Conservation (phyloP, 2,113 vertebrate genomes). For the Larimichthys crocea region DNA sequence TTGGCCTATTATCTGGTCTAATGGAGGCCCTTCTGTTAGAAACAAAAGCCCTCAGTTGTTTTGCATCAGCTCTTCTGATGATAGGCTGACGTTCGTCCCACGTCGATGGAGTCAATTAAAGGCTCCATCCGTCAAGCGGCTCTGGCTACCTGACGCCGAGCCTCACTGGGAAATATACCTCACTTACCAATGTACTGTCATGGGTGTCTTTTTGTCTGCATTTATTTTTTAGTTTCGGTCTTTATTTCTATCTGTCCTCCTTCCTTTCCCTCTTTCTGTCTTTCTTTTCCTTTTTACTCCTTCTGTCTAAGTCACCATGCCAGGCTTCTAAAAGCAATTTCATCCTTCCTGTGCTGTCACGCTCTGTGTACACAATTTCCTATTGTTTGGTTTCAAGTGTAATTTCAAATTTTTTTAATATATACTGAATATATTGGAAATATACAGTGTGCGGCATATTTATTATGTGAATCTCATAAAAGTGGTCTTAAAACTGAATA, state of each 20-base stretch:
- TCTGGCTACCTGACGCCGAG: constrained; percentile 38
- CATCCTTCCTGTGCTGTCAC: constrained; percentile 61
- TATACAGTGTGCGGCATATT: constrained; percentile 9
- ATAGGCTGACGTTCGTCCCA: constrained; percentile 61
- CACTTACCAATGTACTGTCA: constrained; percentile 54
- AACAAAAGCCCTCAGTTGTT: constrained; percentile 70
- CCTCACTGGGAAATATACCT: constrained; percentile 47
- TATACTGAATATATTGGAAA: constrained; percentile 32
- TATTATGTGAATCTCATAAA: constrained; percentile 34
- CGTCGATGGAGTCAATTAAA: constrained; percentile 76
- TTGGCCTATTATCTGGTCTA: constrained; percentile 77
- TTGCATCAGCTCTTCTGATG: constrained; percentile 67
- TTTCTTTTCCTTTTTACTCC: neutral
- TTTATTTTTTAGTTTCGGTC: neutral
- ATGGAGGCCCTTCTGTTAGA: constrained; percentile 72
- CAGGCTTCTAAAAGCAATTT: constrained; percentile 65
- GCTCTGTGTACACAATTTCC: constrained; percentile 46
- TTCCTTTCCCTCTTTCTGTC: neutral
- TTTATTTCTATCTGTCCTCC: neutral
- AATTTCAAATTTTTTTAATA: constrained; percentile 50
- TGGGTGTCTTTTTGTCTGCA: constrained; percentile 8
- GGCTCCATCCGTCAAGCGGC: constrained; percentile 72
- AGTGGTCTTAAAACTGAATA: constrained; percentile 28
- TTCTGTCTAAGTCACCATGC: constrained; percentile 29
- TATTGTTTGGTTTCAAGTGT: constrained; percentile 55